Evolutionary conservation across 2,113 vertebrate genomes (phyloP).

Genomic region (Bagarius yarrelli): DNA sequence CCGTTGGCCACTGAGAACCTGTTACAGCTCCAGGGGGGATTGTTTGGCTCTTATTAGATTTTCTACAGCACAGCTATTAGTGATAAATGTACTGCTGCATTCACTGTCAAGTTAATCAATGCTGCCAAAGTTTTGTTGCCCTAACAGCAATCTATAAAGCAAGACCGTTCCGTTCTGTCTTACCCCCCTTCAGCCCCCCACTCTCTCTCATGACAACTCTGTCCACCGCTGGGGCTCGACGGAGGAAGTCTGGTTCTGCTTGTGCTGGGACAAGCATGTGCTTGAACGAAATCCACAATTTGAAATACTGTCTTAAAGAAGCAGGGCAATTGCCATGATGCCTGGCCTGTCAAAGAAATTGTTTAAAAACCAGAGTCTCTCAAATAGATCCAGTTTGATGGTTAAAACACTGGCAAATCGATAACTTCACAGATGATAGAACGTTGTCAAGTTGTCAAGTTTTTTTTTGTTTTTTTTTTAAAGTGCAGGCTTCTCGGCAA

Average conservation of each 20-base stretch:
- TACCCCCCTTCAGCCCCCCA: background rate
- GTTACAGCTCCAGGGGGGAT: constrained; percentile 88
- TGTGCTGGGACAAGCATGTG: constrained; percentile 7
- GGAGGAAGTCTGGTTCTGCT: constrained; percentile 64
- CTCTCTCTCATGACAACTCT: constrained; percentile 75
- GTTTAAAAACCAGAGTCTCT: constrained; percentile 73
- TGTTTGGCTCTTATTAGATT: constrained; percentile 90
- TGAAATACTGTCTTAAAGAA: constrained; percentile 70
- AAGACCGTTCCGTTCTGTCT: constrained; percentile 53
- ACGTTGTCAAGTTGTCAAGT: constrained; percentile 55
- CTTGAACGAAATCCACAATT: constrained; percentile 38
- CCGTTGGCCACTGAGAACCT: constrained; percentile 82
- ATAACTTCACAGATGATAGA: constrained; percentile 77
- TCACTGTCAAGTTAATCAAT: constrained; percentile 97
- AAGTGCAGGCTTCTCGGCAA: constrained; percentile 57
- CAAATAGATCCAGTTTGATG: constrained; percentile 72
- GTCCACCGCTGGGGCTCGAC: constrained; percentile 68
- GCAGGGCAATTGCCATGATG: constrained; percentile 60
- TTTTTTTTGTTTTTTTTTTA: constrained; percentile 11
- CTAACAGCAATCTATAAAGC: constrained; percentile 93
- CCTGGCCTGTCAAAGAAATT: constrained; percentile 66
- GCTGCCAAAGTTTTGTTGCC: constrained; percentile 95
- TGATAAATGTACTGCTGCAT: constrained; percentile 91
- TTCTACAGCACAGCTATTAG: constrained; percentile 88
- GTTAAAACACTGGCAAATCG: constrained; percentile 81